A percentile compares a stretch with the other conserved stretches of the same genome.
Evolutionary conservation across 1,140 invertebrate species (phyloP).

Genomic region (Magallana gigas): DNA sequence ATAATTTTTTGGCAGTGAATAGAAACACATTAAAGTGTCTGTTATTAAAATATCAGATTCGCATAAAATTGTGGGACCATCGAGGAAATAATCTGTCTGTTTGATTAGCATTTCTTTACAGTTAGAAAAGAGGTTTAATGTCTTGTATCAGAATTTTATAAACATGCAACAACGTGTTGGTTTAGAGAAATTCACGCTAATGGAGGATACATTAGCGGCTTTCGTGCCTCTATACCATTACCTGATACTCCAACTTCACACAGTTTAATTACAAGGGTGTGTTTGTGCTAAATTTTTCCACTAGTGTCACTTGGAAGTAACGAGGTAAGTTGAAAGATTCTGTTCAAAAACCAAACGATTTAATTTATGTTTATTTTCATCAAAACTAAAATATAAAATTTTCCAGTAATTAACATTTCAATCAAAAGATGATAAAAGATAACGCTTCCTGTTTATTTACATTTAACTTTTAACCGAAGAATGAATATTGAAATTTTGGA

Average conservation of each 20-base stretch:
- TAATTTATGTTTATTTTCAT: too few relatives aligned
- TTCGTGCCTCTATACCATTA: not conserved
- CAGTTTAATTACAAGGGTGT: not conserved
- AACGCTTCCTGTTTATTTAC: too few relatives aligned
- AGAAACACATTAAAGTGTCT: not conserved
- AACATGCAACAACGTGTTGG: not conserved
- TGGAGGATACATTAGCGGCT: not conserved
- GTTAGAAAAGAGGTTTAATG: not conserved
- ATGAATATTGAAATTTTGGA: too few relatives aligned
- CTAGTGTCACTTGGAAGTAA: too few relatives aligned
- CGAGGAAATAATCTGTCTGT: not conserved
- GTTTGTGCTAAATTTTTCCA: not conserved
- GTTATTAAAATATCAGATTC: slow-evolving; percentile 30
- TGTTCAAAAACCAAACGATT: too few relatives aligned
- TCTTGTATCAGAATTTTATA: not conserved
- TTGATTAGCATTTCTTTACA: not conserved
- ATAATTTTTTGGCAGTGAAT: slow-evolving; percentile 18
- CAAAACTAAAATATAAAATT: too few relatives aligned
- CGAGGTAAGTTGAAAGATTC: too few relatives aligned
- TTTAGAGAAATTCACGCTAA: not conserved
- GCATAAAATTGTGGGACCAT: not conserved
- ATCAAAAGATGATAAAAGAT: too few relatives aligned
- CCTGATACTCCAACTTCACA: not conserved
- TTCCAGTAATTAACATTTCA: too few relatives aligned
- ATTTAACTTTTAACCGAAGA: too few relatives aligned